Base-by-base conservation (phyloP, 1,140 invertebrate genomes). In the Riptortus pedestris region DNA sequence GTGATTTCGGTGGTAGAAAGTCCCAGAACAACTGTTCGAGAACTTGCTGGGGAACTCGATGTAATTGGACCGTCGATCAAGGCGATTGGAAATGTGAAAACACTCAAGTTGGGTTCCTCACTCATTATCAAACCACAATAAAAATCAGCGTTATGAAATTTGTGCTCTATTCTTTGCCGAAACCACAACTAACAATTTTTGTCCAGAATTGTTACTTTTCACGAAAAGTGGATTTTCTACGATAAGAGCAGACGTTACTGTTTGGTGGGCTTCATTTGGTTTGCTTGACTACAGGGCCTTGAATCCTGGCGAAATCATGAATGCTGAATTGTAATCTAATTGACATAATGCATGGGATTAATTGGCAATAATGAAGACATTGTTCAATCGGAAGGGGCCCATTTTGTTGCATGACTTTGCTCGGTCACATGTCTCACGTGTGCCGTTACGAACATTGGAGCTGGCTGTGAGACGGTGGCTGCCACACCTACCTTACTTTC, bases 181-280 rank as follows among this genome's bases (percentile, higher is more conserved):
- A 31, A 12, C 16, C 4, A 33, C 3, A 60, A 60, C 20, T 4
- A 60, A 12, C 27, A 5, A 9, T 60, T 24, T 57, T 9, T 57
- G 20, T 14, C 14, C 26, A 11, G 29, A 27, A 60, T 60, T n/a
- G 58, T 33, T 16, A 60, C 58, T 18, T 31, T 4, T 60, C 12
- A 31, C 33, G 58, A 60, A 33, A 60, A 60, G 26, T 60, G 58
- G 58, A 33, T 60, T n/a, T 14, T 60, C 27, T 60, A 60, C 4
- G 29, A 60, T 33, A 31, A 60, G 16, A 31, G 27, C 5, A 29
- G 20, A 20, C 18, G 29, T 57, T 22, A 57, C 16, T 57, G 52
- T 57, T 26, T 57, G 52, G 52, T 57, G 52, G 52, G 14, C 52
- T 26, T 14, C 52, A 28, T 27, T 3, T 60, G 58, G 58, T 29